phyloP scores from a whole-genome alignment of 2,888 invertebrate genomes.

The Leptinotarsa haldemani region DNA sequence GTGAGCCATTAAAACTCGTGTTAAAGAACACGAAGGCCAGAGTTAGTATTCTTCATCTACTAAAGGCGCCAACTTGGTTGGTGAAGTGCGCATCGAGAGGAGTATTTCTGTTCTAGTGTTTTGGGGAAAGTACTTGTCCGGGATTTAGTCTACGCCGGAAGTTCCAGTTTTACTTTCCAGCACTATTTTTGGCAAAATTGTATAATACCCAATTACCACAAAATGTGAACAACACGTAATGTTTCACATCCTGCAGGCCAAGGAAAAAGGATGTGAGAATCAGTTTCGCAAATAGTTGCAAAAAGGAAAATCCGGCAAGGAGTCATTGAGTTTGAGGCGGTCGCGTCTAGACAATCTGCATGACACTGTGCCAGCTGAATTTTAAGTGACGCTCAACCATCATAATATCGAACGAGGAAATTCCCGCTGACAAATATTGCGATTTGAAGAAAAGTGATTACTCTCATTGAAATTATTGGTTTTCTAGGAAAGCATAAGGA shows the following conservation, averaged over 20 bases:
- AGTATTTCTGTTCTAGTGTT: too few species aligned
- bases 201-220: not conserved
- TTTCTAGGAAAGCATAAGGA: not conserved
- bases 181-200: too few species aligned
- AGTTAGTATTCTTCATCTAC: too few species aligned
- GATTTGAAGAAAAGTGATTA: not conserved
- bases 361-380: not conserved
- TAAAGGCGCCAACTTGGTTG: too few species aligned
- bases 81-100: too few species aligned
- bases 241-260: not conserved
- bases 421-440: slow-evolving; percentile 1
- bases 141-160: too few species aligned
- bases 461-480: not conserved
- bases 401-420: not conserved
- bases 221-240: not conserved
- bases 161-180: too few species aligned
- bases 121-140: too few species aligned
- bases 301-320: not conserved
- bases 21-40: too few species aligned
- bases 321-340: not conserved
- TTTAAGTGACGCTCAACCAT: not conserved
- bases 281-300: not conserved
- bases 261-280: not conserved
- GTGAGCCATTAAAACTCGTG: too few species aligned
- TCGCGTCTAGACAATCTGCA: not conserved